These are phyloP conservation scores for Xenopus tropicalis DNA, from an alignment of 2,113 vertebrate genomes.

Conservation along the genomic window UCB_Xtro_10.0 CM004447.2:69421501-69422000, in stretches of 20 bases:
- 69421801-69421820: slow-evolving; percentile 56
- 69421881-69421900: slow-evolving; percentile 50
- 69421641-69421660: too few species aligned
- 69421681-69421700: slow-evolving; percentile 96
- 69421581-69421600: too few species aligned
- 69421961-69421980: slow-evolving; percentile 60
- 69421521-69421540: too few species aligned
- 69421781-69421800: slow-evolving; percentile 60
- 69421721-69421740: slow-evolving; percentile 75
- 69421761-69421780: slow-evolving; percentile 70
- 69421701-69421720: slow-evolving; percentile 88
- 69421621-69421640: neutral
- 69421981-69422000: slow-evolving; percentile 65
- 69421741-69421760: slow-evolving; percentile 80
- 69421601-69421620: too few species aligned
- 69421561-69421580: too few species aligned
- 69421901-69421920: too few species aligned
- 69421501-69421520: too few species aligned
- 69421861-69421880: slow-evolving; percentile 36
- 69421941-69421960: slow-evolving; percentile 64
- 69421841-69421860: slow-evolving; percentile 39
- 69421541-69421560: too few species aligned
- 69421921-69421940: slow-evolving; percentile 43
- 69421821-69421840: slow-evolving; percentile 53
- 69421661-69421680: slow-evolving; percentile 51